A percentile compares a stretch with the other conserved stretches of the same genome.
Evolutionary conservation across 2,113 vertebrate genomes (phyloP).

Genomic region (Entelurus aequoreus): DNA sequence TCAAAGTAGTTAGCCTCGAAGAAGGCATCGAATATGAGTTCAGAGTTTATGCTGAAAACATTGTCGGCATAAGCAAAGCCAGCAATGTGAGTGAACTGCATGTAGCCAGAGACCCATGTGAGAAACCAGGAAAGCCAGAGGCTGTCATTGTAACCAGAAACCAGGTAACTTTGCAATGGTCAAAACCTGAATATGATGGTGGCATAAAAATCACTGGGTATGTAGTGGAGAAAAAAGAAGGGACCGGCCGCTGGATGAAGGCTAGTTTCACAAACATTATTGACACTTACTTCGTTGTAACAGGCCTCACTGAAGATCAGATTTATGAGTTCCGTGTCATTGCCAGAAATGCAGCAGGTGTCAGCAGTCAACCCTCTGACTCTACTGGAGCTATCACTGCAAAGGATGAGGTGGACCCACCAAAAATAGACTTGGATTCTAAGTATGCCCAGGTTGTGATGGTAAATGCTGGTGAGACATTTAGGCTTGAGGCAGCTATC

Average conservation of each 20-base stretch:
- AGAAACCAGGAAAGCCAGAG: slow-evolving; percentile 90
- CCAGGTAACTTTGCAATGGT: slow-evolving; percentile 89
- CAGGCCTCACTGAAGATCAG: slow-evolving; percentile 87
- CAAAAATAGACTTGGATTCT: slow-evolving; percentile 87
- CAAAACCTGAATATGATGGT: slow-evolving; percentile 87
- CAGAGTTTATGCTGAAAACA: slow-evolving; percentile 94
- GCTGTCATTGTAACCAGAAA: slow-evolving; percentile 90
- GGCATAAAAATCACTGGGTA: slow-evolving; percentile 96
- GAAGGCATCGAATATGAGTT: slow-evolving; percentile 98
- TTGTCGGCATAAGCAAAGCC: slow-evolving; percentile 88
- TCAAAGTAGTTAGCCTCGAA: slow-evolving; percentile 85
- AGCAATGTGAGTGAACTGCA: slow-evolving; percentile 89
- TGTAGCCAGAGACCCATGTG: slow-evolving; percentile 90
- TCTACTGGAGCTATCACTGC: slow-evolving; percentile 92
- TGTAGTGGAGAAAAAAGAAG: slow-evolving; percentile 90
- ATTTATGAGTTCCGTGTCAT: slow-evolving; percentile 95
- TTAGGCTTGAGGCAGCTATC: slow-evolving; percentile 86
- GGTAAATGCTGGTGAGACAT: slow-evolving; percentile 87
- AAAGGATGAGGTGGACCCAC: slow-evolving; percentile 94
- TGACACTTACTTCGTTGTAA: slow-evolving; percentile 91
- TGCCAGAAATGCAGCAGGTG: slow-evolving; percentile 90
- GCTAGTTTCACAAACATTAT: slow-evolving; percentile 93
- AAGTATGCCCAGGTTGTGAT: slow-evolving; percentile 86
- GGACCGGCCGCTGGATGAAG: slow-evolving; percentile 96
- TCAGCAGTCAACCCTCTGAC: slow-evolving; percentile 87